phyloP scores from a whole-genome alignment of 2,113 vertebrate genomes.

The Pterocles orientalis region DNA sequence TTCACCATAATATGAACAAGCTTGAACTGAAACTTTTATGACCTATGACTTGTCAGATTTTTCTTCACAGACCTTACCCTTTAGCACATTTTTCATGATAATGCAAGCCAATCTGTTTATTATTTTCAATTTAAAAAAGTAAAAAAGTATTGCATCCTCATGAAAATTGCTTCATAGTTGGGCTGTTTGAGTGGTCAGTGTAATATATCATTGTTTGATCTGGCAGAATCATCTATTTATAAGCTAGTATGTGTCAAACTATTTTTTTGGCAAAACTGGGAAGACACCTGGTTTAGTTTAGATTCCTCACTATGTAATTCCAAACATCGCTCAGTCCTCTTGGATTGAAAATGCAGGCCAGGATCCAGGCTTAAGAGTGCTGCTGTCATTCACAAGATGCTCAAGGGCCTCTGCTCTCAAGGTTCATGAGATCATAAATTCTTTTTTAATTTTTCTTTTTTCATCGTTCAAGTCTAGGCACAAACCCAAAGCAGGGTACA shows the following conservation, averaged over 20 bases:
- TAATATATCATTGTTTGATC: slow-evolving; percentile 73
- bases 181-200: slow-evolving; percentile 58
- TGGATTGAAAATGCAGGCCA: slow-evolving; percentile 51
- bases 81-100: slow-evolving; percentile 62
- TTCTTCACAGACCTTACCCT: slow-evolving; percentile 61
- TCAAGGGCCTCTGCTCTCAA: slow-evolving; percentile 57
- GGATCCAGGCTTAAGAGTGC: slow-evolving; percentile 44
- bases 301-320: slow-evolving; percentile 56
- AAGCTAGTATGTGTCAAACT: slow-evolving; percentile 70
- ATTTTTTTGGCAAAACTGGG: slow-evolving; percentile 62
- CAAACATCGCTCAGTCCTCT: slow-evolving; percentile 57
- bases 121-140: slow-evolving; percentile 54
- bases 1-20: slow-evolving; percentile 53
- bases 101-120: slow-evolving; percentile 64
- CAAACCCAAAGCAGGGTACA: background rate
- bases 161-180: slow-evolving; percentile 64
- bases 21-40: slow-evolving; percentile 61
- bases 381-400: slow-evolving; percentile 63
- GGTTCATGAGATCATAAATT: slow-evolving; percentile 67
- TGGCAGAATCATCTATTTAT: slow-evolving; percentile 69
- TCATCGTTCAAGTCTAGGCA: background rate
- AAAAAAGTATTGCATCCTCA: slow-evolving; percentile 37
- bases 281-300: slow-evolving; percentile 76
- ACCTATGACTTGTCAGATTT: slow-evolving; percentile 67
- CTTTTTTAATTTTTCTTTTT: slow-evolving; percentile 17